Evolutionary conservation across 2,888 invertebrate genomes (phyloP).

Genomic region (Uloborus plumipes): DNA sequence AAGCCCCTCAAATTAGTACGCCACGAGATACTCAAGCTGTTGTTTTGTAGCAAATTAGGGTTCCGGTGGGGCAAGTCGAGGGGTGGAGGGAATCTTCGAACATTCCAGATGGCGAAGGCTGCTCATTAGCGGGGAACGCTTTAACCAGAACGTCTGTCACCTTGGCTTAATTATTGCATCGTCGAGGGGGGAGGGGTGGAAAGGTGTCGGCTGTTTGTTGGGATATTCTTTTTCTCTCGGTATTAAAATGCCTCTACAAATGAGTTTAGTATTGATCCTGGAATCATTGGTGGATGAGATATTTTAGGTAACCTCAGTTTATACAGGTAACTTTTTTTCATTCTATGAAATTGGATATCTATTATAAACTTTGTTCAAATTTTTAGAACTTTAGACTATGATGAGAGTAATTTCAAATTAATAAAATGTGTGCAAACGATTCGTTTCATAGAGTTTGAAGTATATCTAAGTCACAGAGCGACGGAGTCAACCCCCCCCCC

Average conservation of each 20-base stretch:
- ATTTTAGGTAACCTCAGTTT: no score
- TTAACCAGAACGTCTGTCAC: slow-evolving; percentile 58
- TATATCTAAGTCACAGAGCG: no score
- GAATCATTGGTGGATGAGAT: neutral
- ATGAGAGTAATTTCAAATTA: no score
- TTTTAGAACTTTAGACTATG: no score
- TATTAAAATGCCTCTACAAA: slow-evolving; percentile 56
- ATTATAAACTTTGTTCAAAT: no score
- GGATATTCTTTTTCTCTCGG: slow-evolving; percentile 43
- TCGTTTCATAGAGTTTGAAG: no score
- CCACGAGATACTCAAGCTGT: slow-evolving; percentile 48
- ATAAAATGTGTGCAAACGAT: no score
- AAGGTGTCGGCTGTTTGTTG: slow-evolving; percentile 12
- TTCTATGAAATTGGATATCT: no score
- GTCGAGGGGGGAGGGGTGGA: slow-evolving; percentile 9
- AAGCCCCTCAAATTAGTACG: slow-evolving; percentile 47
- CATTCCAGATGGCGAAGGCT: slow-evolving; percentile 55
- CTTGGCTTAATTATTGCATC: slow-evolving; percentile 61
- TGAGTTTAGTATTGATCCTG: slow-evolving; percentile 62
- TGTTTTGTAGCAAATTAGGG: slow-evolving; percentile 60
- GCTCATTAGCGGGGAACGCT: slow-evolving; percentile 50
- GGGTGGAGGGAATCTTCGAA: slow-evolving; percentile 22
- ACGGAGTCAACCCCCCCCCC: no score
- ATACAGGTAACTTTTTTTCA: no score
- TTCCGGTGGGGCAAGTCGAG: slow-evolving; percentile 1